Base-by-base conservation (phyloP, 2,888 invertebrate species). In the Notodonta ziczac region DNA sequence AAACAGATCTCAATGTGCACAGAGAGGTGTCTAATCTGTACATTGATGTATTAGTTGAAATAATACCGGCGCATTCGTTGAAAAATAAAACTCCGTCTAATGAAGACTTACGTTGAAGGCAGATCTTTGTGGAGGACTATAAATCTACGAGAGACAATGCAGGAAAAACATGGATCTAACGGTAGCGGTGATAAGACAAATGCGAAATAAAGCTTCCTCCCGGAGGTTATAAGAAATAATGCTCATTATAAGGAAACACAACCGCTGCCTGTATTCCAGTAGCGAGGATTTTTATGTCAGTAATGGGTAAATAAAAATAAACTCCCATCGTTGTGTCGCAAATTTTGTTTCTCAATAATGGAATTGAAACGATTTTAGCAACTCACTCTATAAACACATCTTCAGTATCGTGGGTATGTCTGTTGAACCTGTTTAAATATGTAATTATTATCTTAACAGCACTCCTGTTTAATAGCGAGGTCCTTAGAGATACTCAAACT, bases 31-130 rank as follows among this genome's bases (percentile, higher is more conserved):
- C 86, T 85, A 85, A 88, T 85, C 83, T 84, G 72, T 82, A 87
- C 86, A 83, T 82, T 90, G 89, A 89, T 87, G 85, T 81, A 88
- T 88, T 83, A 80, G 78, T 72, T 74, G 79, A 83, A 81, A 80
- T 78, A 81, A 82, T 74, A 75, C 60, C 58, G 51, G 51, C 44
- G 60, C 62, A 60, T 46, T 67, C 57, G 60, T 62, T 56, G 62
- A 65, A 75, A 70, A 73, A 77, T n/a, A 70, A 6, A 24, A 24
- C 58, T 65, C 40, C 68, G 63, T 70, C 62, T 67, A 73, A 73
- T 70, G 67, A 74, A 74, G 73, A 71, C 62, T 63, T 60, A 57
- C 56, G 52, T 55, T 57, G 56, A 44, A 61, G 13, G 10, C 53
- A 10, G 16, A 67, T 81, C 78, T 73, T 61, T 62, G 60, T 61